Conservation (phyloP, 2,888 invertebrate genomes). For the Prosopocoilus inquinatus region DNA sequence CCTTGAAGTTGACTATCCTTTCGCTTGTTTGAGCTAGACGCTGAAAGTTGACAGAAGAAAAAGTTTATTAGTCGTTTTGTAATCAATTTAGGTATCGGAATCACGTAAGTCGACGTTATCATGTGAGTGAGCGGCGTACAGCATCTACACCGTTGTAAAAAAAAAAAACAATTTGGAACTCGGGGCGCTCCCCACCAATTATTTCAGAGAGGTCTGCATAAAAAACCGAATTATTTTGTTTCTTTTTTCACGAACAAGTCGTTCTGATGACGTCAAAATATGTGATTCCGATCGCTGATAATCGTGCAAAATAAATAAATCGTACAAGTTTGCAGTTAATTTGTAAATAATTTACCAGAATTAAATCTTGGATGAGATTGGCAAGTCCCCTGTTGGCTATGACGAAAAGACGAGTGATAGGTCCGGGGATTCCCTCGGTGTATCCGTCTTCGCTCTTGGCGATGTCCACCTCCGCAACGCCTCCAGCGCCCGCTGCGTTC, state of each 20-base stretch:
- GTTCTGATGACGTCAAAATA: too few species aligned
- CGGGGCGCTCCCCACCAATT: too few species aligned
- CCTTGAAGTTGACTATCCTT: constrained; percentile 90
- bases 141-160: too few species aligned
- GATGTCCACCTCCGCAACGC: constrained; percentile 52
- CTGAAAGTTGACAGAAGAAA: constrained; percentile 47
- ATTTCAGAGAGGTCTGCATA: too few species aligned
- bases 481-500: constrained; percentile 54
- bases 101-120: too few species aligned
- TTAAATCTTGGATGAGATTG: constrained; percentile 84
- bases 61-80: too few species aligned
- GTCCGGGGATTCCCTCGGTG: constrained; percentile 83
- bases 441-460: constrained; percentile 64
- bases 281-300: too few species aligned
- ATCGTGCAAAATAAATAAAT: not conserved
- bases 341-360: constrained; percentile 63
- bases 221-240: too few species aligned
- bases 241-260: too few species aligned
- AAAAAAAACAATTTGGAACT: too few species aligned
- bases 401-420: constrained; percentile 81
- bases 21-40: constrained; percentile 86
- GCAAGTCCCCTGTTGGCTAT: constrained; percentile 85
- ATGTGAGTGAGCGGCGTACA: too few species aligned
- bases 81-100: too few species aligned
- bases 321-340: not conserved